Conservation (phyloP, 1,140 invertebrate genomes). For the Cecropterus lyciades region DNA sequence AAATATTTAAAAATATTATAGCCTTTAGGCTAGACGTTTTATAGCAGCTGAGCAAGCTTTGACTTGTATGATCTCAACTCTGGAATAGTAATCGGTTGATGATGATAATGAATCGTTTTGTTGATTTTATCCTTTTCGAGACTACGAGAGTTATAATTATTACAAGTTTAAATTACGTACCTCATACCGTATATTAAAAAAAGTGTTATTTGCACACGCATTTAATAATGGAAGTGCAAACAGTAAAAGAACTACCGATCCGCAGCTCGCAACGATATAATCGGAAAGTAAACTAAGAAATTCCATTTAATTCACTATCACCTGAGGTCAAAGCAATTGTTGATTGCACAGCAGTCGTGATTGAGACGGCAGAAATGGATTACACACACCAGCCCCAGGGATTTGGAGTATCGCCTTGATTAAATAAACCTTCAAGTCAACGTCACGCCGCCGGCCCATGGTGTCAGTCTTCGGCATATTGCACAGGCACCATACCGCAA, state of each 20-base stretch:
- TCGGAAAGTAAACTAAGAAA: conserved; percentile 59
- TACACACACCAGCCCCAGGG: conserved; percentile 52
- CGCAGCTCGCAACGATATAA: conserved; percentile 38
- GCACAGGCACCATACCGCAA: conserved; percentile 51
- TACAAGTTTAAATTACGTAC: not conserved
- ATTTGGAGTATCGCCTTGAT: conserved; percentile 65
- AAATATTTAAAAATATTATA: no score
- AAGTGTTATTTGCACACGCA: conserved; percentile 10
- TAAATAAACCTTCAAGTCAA: conserved; percentile 79
- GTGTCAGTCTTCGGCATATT: conserved; percentile 65
- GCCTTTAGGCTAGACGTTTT: no score
- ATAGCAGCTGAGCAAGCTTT: no score
- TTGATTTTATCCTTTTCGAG: no score
- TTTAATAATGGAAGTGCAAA: conserved; percentile 25
- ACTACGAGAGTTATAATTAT: not conserved
- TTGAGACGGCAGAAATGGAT: conserved; percentile 76
- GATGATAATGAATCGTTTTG: no score
- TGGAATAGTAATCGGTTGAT: no score
- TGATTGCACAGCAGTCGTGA: conserved; percentile 62
- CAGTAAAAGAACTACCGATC: conserved; percentile 64
- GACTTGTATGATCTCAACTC: no score
- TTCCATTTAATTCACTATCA: conserved; percentile 76
- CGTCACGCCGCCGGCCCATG: conserved; percentile 65
- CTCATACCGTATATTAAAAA: conserved; percentile 5
- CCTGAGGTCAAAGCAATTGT: conserved; percentile 72